Base-by-base conservation (phyloP, 2,797 vertebrate genomes). In the Ceyx erithaca region DNA sequence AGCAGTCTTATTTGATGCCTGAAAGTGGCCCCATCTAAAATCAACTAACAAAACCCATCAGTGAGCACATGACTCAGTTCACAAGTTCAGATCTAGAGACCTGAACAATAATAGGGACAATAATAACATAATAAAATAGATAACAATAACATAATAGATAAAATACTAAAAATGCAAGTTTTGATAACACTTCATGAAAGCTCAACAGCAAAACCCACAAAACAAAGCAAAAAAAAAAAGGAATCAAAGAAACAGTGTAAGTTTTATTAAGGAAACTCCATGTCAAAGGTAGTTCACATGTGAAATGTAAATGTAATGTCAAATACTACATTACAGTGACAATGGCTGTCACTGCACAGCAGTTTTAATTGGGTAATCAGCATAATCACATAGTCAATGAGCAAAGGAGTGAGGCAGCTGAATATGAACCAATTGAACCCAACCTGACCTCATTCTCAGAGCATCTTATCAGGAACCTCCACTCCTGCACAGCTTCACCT, bases 351-450 rank as follows among this genome's bases (percentile, higher is more conserved):
- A 82, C 52, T 72, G 54, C 43, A 62, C 51, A 68, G 57, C 21
- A 45, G 43, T 68, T 92, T 95, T 93, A 94, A 87, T 86, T 90
- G 85, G 41, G 79, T 72, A 92, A 90, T 20, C 59, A 83, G 46
- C 25, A 37, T 76, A 85, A 95, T 87, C 58, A 80, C 70, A 48
- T 16, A 43, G 33, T 85, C 73, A 16, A 46, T 55, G 61, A 83
- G 55, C 58, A 58, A 67, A 68, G 23, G 73, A 92, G 55, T 4
- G 54, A 77, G 61, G 63, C 69, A 35, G 58, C 37, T 45, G 54
- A 93, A 31, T 68, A 86, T 71, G 57, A 92, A 57, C 75, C 57
- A 84, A 71, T 35, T 95, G 80, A 94, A 88, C 72, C 54, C 64
- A 68, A 77, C 30, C 14, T 26, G 54, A 96, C 83, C 80, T 83